A percentile compares a stretch with the other conserved stretches of the same genome.
phyloP scores from a whole-genome alignment of 2,797 vertebrate species.

The Apogon talboti region DNA sequence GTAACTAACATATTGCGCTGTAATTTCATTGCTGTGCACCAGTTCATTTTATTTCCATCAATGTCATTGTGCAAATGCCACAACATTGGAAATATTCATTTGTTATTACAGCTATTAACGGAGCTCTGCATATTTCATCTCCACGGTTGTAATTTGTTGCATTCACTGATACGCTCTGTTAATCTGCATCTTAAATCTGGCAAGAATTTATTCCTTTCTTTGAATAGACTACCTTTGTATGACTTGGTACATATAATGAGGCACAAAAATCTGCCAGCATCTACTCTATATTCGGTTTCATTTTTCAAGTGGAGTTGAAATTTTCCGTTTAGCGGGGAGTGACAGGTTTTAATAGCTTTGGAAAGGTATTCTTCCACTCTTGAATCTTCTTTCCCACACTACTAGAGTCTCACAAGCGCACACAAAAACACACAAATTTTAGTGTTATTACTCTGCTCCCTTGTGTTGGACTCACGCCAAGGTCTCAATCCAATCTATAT shows the following conservation, averaged over 20 bases:
- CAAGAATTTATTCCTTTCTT: neutral
- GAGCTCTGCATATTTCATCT: slow-evolving; percentile 12
- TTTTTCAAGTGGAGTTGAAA: slow-evolving; percentile 23
- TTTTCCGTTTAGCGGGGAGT: slow-evolving; percentile 23
- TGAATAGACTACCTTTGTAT: neutral
- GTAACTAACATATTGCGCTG: slow-evolving; percentile 18
- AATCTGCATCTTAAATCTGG: slow-evolving; percentile 1
- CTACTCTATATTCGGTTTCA: slow-evolving; percentile 36
- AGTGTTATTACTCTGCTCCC: slow-evolving; percentile 48
- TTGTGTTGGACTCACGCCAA: slow-evolving; percentile 59
- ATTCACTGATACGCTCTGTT: slow-evolving; percentile 13
- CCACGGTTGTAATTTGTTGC: slow-evolving; percentile 9
- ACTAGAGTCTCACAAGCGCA: slow-evolving; percentile 4
- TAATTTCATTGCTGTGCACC: slow-evolving; percentile 26
- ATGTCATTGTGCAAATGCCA: slow-evolving; percentile 37
- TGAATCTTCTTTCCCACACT: slow-evolving; percentile 21
- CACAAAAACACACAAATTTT: slow-evolving; percentile 23
- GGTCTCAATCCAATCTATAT: slow-evolving; percentile 66
- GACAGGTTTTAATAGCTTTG: slow-evolving; percentile 20
- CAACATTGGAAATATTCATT: neutral
- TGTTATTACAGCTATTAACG: slow-evolving; percentile 28
- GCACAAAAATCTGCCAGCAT: neutral
- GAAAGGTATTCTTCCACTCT: slow-evolving; percentile 7
- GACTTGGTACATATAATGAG: neutral
- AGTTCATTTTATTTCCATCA: slow-evolving; percentile 39